Evolutionary conservation across 2,888 invertebrate genomes (phyloP).

Genomic region (Pterostichus niger): DNA sequence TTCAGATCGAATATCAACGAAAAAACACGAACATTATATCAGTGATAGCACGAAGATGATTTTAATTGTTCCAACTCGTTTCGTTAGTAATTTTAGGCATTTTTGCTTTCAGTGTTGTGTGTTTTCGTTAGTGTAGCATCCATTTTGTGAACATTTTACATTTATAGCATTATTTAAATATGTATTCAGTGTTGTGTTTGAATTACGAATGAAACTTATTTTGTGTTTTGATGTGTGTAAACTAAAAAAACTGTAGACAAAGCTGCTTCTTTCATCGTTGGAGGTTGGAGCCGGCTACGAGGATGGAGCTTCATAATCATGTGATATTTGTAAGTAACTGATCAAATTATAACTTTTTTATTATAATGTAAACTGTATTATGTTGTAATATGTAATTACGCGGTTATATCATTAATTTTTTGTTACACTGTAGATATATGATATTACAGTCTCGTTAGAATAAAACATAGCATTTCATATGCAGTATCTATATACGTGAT

Average conservation of each 20-base stretch:
- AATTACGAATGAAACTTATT: neutral
- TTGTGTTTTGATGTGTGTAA: constrained; percentile 1
- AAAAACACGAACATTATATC: no score
- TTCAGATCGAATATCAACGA: no score
- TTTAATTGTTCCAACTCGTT: no score
- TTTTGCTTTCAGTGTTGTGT: no score
- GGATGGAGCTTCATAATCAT: neutral
- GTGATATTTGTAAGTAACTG: neutral
- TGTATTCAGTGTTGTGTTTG: no score
- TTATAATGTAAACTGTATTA: constrained; percentile 12
- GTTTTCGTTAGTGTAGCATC: neutral
- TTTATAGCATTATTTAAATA: neutral
- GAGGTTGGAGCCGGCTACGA: neutral
- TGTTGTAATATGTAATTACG: constrained; percentile 31
- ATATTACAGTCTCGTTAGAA: no score
- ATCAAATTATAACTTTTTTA: neutral
- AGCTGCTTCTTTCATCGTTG: neutral
- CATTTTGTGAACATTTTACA: neutral
- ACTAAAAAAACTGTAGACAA: neutral
- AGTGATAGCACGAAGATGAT: no score
- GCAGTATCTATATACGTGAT: no score
- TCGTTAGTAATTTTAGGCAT: no score
- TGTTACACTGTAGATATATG: neutral
- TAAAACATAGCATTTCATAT: no score
- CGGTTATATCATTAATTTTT: constrained; percentile 4